Conservation (phyloP, 1,140 invertebrate genomes). For the Wiebesia pumilae region DNA sequence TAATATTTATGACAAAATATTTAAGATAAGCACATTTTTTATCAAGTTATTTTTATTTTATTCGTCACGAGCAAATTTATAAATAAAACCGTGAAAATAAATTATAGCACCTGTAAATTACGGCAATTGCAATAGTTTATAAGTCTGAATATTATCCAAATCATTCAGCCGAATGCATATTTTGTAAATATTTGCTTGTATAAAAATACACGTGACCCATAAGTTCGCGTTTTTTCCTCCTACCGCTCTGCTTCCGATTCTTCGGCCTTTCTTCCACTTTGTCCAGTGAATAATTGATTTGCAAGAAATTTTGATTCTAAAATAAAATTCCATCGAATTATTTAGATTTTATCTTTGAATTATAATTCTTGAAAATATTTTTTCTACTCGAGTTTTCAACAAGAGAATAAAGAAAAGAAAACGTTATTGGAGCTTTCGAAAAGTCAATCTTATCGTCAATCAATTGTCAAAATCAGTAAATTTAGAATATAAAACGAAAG, state of each 20-base stretch:
- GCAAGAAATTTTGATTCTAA: too few species aligned
- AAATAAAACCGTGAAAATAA: neutral
- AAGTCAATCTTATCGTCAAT: too few species aligned
- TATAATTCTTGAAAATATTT: too few species aligned
- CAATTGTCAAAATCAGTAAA: too few species aligned
- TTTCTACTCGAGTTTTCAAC: too few species aligned
- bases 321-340: too few species aligned
- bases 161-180: neutral
- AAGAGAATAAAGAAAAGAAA: too few species aligned
- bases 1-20: neutral
- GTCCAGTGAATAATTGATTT: neutral
- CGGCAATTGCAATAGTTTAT: neutral
- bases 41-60: neutral
- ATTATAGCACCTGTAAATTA: neutral
- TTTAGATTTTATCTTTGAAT: too few species aligned
- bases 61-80: neutral
- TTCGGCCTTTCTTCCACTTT: neutral
- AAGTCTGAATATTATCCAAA: neutral
- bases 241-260: constrained; percentile 3
- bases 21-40: neutral
- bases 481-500: too few species aligned
- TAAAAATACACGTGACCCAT: constrained; percentile 20
- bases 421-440: too few species aligned
- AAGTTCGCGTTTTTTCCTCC: neutral
- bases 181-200: constrained; percentile 38